Conservation (phyloP, 2,113 vertebrate genomes). For the Datnioides undecimradiatus region DNA sequence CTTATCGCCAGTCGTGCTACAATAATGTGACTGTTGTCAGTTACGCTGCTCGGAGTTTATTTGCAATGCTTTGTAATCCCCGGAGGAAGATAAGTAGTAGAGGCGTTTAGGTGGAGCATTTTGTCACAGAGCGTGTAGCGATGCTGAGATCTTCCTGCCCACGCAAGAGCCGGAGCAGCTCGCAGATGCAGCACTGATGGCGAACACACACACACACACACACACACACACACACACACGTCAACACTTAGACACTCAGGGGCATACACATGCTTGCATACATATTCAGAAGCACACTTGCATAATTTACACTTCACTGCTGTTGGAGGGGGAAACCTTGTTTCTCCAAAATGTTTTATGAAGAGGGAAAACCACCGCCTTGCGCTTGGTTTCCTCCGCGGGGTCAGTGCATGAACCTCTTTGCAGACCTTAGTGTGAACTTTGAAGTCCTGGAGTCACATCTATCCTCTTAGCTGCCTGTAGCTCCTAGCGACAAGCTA, state of each 20-base stretch:
- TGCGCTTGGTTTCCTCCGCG: background rate
- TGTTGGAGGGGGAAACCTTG: background rate
- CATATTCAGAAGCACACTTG: slow-evolving; percentile 31
- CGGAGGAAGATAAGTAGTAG: slow-evolving; percentile 58
- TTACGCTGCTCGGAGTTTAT: slow-evolving; percentile 44
- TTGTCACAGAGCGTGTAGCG: slow-evolving; percentile 48
- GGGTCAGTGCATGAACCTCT: background rate
- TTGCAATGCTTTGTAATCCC: slow-evolving; percentile 59
- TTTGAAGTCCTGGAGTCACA: background rate
- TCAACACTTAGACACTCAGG: slow-evolving; percentile 13
- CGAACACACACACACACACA: slow-evolving; percentile 12
- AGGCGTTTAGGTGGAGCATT: slow-evolving; percentile 55
- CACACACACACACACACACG: too few species aligned
- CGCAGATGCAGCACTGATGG: slow-evolving; percentile 24
- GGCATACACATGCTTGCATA: slow-evolving; percentile 8
- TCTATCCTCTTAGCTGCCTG: background rate
- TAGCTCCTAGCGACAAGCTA: background rate
- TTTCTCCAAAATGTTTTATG: slow-evolving; percentile 17
- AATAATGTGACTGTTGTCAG: slow-evolving; percentile 66
- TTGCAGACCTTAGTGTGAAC: background rate
- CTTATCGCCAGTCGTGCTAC: slow-evolving; percentile 52
- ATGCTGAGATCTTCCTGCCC: slow-evolving; percentile 52
- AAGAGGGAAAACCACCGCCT: background rate
- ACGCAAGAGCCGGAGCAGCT: slow-evolving; percentile 37
- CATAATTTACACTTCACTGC: slow-evolving; percentile 45